A percentile compares a stretch with the other conserved stretches of the same genome.
These are phyloP conservation scores for Zaprionus vittiger DNA, from an alignment of 1,140 invertebrate genomes.

Conservation along the genomic window DNA sequence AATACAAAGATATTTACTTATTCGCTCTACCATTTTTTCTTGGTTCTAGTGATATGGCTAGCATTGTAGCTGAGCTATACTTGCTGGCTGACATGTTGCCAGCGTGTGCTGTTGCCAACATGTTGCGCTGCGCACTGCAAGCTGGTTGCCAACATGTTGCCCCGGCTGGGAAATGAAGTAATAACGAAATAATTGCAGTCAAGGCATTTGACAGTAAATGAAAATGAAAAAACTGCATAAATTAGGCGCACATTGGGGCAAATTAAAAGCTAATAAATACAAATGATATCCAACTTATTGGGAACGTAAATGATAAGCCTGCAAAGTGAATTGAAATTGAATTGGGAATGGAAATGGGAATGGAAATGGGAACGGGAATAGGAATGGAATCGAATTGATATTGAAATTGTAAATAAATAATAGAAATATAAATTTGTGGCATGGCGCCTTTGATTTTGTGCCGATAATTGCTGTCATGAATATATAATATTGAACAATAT, in stretches of 20 bases:
- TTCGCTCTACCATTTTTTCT: background rate
- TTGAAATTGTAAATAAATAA: conserved; percentile 44
- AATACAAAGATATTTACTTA: background rate
- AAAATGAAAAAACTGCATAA: conserved; percentile 54
- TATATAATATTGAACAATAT: conserved; percentile 62
- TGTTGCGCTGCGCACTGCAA: conserved; percentile 60
- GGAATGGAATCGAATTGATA: conserved; percentile 22
- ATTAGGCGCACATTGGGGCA: conserved; percentile 55
- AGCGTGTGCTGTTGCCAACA: conserved; percentile 37
- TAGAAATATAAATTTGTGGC: conserved; percentile 41
- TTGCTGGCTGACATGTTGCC: conserved; percentile 36
- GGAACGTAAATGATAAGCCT: conserved; percentile 31
- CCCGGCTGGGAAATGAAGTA: conserved; percentile 54
- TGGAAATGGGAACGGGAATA: background rate
- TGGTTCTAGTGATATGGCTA: background rate
- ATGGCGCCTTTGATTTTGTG: conserved; percentile 64
- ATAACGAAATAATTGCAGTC: conserved; percentile 63
- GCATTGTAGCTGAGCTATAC: conserved; percentile 47
- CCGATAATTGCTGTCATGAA: conserved; percentile 81
- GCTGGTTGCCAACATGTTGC: conserved; percentile 66
- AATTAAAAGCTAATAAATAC: conserved; percentile 52
- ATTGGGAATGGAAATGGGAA: conserved; percentile 16
- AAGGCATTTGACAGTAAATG: conserved; percentile 49
- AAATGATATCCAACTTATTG: conserved; percentile 50
- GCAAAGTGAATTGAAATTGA: conserved; percentile 21